These are phyloP conservation scores for Lasiommata megera DNA, from an alignment of 2,888 invertebrate genomes.

Conservation along the genomic window DNA sequence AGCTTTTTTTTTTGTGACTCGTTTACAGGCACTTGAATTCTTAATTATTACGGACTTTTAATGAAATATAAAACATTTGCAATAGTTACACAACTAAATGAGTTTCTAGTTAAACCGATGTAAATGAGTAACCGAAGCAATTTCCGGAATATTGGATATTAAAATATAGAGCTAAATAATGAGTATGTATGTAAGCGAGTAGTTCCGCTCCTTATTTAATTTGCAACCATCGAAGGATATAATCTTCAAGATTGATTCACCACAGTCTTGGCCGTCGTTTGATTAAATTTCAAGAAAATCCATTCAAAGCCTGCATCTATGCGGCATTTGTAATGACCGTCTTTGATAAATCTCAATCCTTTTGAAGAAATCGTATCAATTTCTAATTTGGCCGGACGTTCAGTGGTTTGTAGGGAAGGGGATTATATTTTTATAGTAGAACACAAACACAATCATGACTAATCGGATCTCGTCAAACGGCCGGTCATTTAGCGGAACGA, in stretches of 20 bases:
- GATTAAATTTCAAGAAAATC: constrained; percentile 66
- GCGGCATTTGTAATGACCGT: constrained; percentile 54
- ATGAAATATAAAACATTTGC: no score
- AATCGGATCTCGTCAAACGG: constrained; percentile 78
- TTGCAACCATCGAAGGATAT: constrained; percentile 56
- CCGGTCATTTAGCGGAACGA: constrained; percentile 75
- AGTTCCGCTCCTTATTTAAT: constrained; percentile 28
- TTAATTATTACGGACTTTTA: no score
- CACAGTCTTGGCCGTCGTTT: constrained; percentile 50
- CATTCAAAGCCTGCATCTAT: constrained; percentile 53
- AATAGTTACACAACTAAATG: no score
- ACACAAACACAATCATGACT: constrained; percentile 77
- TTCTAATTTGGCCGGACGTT: constrained; percentile 42
- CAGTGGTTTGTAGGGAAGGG: constrained; percentile 47
- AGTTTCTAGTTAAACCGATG: no score
- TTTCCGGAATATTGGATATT: background rate
- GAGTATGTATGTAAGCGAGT: background rate
- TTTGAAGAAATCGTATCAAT: constrained; percentile 51
- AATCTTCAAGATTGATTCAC: constrained; percentile 62
- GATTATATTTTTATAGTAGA: constrained; percentile 75
- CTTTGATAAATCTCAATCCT: constrained; percentile 69
- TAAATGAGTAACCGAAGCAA: background rate
- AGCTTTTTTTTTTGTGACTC: no score
- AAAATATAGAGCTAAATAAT: background rate
- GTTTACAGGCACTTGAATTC: no score